phyloP scores from a whole-genome alignment of 2,797 vertebrate genomes.

The Periophthalmus magnuspinnatus region DNA sequence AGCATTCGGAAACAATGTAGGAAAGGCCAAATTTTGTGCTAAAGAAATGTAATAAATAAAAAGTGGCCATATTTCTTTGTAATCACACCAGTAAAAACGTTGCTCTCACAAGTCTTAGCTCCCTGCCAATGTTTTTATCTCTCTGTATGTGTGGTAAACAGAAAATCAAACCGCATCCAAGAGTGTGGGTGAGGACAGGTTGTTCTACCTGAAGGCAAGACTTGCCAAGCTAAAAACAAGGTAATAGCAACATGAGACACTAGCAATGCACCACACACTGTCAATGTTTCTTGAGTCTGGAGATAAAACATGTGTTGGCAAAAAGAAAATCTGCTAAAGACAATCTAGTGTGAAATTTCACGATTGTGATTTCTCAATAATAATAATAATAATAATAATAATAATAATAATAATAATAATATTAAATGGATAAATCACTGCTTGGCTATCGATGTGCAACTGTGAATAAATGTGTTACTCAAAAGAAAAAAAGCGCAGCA shows the following conservation, averaged over 20 bases:
- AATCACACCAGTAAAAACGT: neutral
- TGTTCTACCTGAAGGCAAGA: conserved; percentile 12
- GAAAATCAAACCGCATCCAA: conserved; percentile 19
- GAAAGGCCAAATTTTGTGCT: no score
- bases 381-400: no score
- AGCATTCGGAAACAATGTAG: no score
- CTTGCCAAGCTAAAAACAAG: conserved; percentile 1
- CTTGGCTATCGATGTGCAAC: conserved; percentile 48
- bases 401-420: conserved; percentile 10
- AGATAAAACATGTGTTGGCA: conserved; percentile 34
- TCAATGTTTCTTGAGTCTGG: conserved; percentile 14
- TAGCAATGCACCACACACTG: neutral
- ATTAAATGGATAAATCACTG: conserved; percentile 42
- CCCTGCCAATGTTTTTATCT: conserved; percentile 21
- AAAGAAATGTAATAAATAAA: no score
- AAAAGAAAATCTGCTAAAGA: conserved; percentile 52
- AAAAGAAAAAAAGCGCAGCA: conserved; percentile 49
- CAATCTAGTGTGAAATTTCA: conserved; percentile 34
- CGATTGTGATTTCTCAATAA: no score
- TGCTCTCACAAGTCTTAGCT: conserved; percentile 8
- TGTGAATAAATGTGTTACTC: conserved; percentile 62
- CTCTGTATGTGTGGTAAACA: conserved; percentile 13
- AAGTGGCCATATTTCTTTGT: no score
- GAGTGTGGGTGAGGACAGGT: neutral
- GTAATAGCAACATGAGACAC: conserved; percentile 4